These are phyloP conservation scores for Silurus glanis DNA, from an alignment of 2,113 vertebrate genomes.

Conservation along the genomic window DNA sequence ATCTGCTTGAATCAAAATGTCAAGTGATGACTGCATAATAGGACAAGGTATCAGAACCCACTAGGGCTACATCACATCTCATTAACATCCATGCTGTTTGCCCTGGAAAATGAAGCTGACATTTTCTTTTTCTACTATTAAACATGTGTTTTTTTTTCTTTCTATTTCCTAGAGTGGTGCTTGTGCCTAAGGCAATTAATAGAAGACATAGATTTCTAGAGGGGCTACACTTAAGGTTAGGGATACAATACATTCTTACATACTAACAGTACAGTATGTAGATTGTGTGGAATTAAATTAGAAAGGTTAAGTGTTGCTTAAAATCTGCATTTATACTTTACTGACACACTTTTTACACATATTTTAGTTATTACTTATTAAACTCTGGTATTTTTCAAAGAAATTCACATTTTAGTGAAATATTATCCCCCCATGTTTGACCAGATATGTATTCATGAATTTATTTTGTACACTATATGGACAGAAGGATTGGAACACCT, in stretches of 20 bases:
- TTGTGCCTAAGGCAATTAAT: conserved; percentile 9
- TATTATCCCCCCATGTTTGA: neutral
- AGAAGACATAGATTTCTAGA: neutral
- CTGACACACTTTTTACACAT: neutral
- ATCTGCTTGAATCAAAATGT: conserved; percentile 25
- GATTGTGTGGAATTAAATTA: neutral
- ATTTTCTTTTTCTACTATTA: neutral
- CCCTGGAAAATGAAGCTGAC: conserved; percentile 9
- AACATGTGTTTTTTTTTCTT: too few relatives aligned
- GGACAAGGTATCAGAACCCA: conserved; percentile 32
- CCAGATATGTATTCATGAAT: neutral
- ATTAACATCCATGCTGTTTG: conserved; percentile 7
- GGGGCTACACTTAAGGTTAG: conserved; percentile 1
- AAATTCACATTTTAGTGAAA: neutral
- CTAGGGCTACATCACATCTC: neutral
- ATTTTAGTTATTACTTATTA: neutral
- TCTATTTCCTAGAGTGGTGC: neutral
- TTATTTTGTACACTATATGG: neutral
- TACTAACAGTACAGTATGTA: too few relatives aligned
- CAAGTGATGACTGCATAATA: conserved; percentile 38
- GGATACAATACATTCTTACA: neutral
- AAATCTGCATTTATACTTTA: neutral
- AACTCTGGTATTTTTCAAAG: neutral
- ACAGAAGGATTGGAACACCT: too few relatives aligned
- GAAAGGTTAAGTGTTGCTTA: neutral